phyloP scores from a whole-genome alignment of 2,797 vertebrate genomes.

The Hemitrygon akajei region DNA sequence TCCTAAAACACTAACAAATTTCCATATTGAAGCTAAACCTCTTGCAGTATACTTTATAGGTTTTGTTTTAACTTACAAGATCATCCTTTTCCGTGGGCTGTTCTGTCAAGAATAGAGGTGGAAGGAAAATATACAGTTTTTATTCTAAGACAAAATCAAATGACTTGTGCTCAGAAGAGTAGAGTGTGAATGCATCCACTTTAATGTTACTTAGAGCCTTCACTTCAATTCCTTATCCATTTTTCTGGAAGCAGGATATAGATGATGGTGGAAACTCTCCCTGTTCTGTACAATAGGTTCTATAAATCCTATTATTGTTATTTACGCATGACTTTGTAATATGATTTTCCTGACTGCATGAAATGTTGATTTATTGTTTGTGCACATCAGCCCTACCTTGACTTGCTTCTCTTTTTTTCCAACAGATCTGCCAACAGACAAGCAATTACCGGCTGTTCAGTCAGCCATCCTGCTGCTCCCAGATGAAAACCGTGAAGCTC shows the following conservation, averaged over 20 bases:
- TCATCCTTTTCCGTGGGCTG: neutral
- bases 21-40: neutral
- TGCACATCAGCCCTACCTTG: neutral
- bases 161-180: neutral
- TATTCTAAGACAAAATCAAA: neutral
- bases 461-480: constrained; percentile 75
- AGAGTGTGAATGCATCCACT: too few relatives aligned
- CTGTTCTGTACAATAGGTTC: neutral
- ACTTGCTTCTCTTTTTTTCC: neutral
- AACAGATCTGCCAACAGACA: constrained; percentile 73
- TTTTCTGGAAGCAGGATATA: neutral
- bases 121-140: neutral
- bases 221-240: neutral
- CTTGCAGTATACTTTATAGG: neutral
- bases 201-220: neutral
- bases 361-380: neutral
- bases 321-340: neutral
- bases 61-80: neutral
- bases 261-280: neutral
- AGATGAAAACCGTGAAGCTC: constrained; percentile 73
- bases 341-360: neutral
- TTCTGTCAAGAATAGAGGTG: neutral
- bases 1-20: neutral
- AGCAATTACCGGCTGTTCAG: constrained; percentile 69
- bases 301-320: neutral